These are phyloP conservation scores for Antheraea assamensis DNA, from an alignment of 2,888 invertebrate genomes.

Conservation along the genomic window DNA sequence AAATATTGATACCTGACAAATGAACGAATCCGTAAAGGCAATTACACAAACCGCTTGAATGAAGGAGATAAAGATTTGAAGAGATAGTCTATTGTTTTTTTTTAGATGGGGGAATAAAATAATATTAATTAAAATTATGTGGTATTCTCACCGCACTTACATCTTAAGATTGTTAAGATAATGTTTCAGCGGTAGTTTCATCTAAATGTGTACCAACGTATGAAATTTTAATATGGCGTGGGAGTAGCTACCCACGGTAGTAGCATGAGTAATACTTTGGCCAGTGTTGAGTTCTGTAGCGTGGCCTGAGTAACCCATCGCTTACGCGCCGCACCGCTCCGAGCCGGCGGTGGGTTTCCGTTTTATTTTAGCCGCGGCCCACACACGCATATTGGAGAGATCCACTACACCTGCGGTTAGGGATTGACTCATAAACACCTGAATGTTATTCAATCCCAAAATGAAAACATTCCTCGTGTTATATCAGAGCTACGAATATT, in stretches of 20 bases:
- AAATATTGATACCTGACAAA: too few relatives aligned
- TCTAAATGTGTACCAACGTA: conserved; percentile 65
- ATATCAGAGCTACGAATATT: conserved; percentile 32
- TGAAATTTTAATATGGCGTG: conserved; percentile 78
- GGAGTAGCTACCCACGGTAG: conserved; percentile 67
- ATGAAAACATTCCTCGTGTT: conserved; percentile 47
- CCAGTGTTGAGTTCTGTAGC: conserved; percentile 54
- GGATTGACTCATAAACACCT: conserved; percentile 69
- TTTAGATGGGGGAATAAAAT: not conserved
- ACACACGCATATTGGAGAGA: conserved; percentile 61
- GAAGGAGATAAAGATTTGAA: too few relatives aligned
- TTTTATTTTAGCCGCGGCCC: conserved; percentile 76
- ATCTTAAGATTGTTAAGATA: conserved; percentile 33
- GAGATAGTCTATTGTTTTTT: too few relatives aligned
- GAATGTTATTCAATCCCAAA: conserved; percentile 67
- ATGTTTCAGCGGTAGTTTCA: conserved; percentile 44
- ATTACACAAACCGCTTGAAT: too few relatives aligned
- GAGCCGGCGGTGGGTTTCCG: conserved; percentile 50
- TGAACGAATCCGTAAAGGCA: too few relatives aligned
- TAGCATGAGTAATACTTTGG: conserved; percentile 68
- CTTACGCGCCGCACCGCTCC: conserved; percentile 32
- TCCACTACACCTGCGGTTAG: conserved; percentile 73
- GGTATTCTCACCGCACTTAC: conserved; percentile 4
- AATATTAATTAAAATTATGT: not conserved
- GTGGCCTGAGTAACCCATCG: conserved; percentile 67